These are phyloP conservation scores for Yponomeuta evonymella DNA, from an alignment of 2,888 invertebrate genomes.

Conservation along the genomic window DNA sequence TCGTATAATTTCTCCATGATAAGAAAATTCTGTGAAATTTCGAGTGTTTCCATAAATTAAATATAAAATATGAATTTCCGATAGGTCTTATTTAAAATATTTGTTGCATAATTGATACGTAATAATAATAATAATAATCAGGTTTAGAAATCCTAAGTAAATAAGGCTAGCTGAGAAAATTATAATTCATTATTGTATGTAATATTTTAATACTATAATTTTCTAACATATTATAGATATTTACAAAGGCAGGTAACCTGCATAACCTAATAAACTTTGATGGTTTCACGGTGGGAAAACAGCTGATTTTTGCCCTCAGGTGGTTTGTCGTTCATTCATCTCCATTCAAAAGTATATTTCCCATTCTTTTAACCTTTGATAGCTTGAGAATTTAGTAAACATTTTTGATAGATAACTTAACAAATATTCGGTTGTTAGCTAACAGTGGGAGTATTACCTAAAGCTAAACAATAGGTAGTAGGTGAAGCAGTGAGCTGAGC, in stretches of 20 bases:
- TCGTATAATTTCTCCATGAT: slow-evolving; percentile 54
- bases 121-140: background rate
- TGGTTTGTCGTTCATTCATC: slow-evolving; percentile 36
- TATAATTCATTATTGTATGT: background rate
- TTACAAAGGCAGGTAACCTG: slow-evolving; percentile 49
- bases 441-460: background rate
- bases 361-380: background rate
- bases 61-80: slow-evolving; percentile 10
- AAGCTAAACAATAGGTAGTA: slow-evolving; percentile 1
- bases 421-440: background rate
- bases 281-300: slow-evolving; percentile 70
- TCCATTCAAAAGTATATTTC: background rate
- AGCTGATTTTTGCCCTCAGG: slow-evolving; percentile 46
- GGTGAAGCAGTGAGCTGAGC: slow-evolving; percentile 6
- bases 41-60: slow-evolving; percentile 32
- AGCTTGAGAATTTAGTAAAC: background rate
- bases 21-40: slow-evolving; percentile 48
- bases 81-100: slow-evolving; percentile 7
- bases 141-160: background rate
- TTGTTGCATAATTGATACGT: background rate
- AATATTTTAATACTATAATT: slow-evolving; percentile 17
- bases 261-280: slow-evolving; percentile 60
- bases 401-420: background rate
- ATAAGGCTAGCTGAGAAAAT: background rate
- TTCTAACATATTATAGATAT: slow-evolving; percentile 28